Conservation (phyloP, 2,113 vertebrate species). For the Dromas ardeola region DNA sequence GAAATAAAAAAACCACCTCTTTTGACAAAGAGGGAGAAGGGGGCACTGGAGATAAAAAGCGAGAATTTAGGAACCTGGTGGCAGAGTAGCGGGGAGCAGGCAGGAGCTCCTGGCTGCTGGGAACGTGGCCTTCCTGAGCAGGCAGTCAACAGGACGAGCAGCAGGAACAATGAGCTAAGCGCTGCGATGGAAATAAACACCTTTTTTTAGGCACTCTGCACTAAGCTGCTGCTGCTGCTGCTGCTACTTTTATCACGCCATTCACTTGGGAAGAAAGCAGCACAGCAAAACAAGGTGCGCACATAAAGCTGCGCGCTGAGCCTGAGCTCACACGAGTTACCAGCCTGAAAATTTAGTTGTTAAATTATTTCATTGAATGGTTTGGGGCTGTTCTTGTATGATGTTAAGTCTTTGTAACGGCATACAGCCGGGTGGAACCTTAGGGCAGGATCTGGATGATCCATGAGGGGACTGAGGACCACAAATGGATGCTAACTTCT, state of each 20-base stretch:
- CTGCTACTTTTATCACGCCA: conserved; percentile 29
- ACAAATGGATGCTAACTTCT: neutral
- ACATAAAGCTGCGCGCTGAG: neutral
- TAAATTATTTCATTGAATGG: neutral
- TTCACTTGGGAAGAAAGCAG: conserved; percentile 39
- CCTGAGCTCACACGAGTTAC: neutral
- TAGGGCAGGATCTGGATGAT: neutral
- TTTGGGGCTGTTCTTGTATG: neutral
- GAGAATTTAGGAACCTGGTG: neutral
- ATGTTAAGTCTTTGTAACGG: neutral
- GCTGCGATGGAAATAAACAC: conserved; percentile 16
- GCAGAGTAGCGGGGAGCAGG: neutral
- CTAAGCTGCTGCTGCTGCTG: neutral
- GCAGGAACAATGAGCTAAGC: conserved; percentile 52
- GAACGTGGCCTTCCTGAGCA: conserved; percentile 18
- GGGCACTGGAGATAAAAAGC: neutral
- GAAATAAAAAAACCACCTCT: neutral
- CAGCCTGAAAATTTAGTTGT: neutral
- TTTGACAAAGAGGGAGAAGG: neutral
- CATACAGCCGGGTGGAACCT: neutral
- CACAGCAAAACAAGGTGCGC: neutral
- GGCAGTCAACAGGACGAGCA: conserved; percentile 52
- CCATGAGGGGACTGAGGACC: neutral
- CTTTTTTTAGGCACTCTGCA: conserved; percentile 29
- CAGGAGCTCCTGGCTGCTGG: conserved; percentile 5